Evolutionary conservation across 2,113 vertebrate genomes (phyloP).

Genomic region (Psittacula cyanocephala): DNA sequence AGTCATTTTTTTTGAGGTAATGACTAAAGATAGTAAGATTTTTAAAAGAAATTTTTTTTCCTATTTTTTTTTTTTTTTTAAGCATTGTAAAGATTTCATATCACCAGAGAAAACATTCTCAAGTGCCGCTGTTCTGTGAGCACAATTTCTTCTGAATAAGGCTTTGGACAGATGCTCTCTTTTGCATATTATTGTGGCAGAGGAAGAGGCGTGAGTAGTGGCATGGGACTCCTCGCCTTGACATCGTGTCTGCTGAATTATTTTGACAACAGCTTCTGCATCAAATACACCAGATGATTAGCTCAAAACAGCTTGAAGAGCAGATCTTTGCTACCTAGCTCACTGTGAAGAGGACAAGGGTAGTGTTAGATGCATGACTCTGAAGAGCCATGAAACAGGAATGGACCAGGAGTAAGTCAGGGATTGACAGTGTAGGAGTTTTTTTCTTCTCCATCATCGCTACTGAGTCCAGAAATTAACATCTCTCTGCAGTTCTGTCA

Average conservation of each 20-base stretch:
- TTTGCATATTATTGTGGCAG: neutral
- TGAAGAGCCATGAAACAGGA: neutral
- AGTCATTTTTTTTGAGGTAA: neutral
- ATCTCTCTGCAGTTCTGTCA: neutral
- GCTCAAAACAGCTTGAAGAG: neutral
- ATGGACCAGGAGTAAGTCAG: neutral
- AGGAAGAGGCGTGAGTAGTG: neutral
- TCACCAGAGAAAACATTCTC: neutral
- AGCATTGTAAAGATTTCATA: neutral
- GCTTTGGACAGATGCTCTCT: neutral
- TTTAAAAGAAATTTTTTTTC: neutral
- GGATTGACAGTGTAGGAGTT: neutral
- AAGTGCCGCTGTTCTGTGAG: neutral
- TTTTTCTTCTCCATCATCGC: neutral
- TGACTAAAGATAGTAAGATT: neutral
- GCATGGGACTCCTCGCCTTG: neutral
- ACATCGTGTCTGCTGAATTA: neutral
- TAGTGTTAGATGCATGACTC: neutral
- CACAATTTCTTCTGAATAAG: neutral
- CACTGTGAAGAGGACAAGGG: neutral
- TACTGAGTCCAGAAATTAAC: neutral
- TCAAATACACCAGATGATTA: neutral
- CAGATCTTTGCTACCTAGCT: neutral
- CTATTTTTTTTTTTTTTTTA: rapidly evolving
- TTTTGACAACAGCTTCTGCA: neutral